Evolutionary conservation across 2,113 vertebrate species (phyloP).

Genomic region (Addax nasomaculatus): DNA sequence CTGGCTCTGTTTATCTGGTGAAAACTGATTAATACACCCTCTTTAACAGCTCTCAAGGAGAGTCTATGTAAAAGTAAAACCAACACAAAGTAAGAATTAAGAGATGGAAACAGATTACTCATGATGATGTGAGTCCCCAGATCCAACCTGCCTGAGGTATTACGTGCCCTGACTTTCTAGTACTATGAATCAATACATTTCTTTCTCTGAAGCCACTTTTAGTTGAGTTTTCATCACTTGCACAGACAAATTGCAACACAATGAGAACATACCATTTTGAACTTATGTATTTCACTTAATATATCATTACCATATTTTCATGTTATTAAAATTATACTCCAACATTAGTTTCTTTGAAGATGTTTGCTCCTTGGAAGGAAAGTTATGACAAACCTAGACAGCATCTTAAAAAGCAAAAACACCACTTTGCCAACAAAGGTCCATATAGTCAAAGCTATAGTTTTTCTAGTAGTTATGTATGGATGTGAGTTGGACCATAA

Average conservation of each 20-base stretch:
- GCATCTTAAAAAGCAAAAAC: not conserved
- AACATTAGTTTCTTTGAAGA: not conserved
- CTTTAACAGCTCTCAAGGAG: not conserved
- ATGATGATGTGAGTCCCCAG: not conserved
- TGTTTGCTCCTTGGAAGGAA: not conserved
- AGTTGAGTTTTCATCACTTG: not conserved
- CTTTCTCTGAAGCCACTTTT: not conserved
- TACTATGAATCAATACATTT: not conserved
- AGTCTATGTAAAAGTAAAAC: not conserved
- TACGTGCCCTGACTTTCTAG: not conserved
- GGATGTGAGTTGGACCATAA: not conserved
- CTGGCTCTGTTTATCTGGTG: not conserved
- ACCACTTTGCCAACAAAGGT: not conserved
- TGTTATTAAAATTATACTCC: not conserved
- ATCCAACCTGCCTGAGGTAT: not conserved
- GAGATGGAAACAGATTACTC: not conserved
- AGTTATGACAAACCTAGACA: not conserved
- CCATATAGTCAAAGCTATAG: not conserved
- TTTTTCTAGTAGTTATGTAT: not conserved
- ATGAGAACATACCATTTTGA: not conserved
- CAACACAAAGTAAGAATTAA: not conserved
- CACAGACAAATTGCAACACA: not conserved
- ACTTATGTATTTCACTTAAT: not conserved
- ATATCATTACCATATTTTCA: not conserved
- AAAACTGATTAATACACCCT: not conserved